A percentile compares a stretch with the other conserved stretches of the same genome.
phyloP scores from a whole-genome alignment of 2,888 invertebrate genomes.

The Melinaea menophilus region DNA sequence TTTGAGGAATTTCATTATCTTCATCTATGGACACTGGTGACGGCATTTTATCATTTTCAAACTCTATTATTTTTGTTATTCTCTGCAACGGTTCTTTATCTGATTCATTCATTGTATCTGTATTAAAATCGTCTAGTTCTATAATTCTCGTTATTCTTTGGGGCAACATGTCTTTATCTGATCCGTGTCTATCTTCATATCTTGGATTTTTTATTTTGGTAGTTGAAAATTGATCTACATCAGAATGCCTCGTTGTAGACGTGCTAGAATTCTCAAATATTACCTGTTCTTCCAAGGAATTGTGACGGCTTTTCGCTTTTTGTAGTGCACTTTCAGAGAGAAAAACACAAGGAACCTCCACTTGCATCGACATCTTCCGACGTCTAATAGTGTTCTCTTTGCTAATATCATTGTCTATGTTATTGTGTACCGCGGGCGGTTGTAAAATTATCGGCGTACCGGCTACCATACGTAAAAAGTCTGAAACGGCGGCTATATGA shows the following conservation, averaged over 20 bases:
- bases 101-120: conserved; percentile 40
- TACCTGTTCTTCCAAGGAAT: conserved; percentile 69
- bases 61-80: conserved; percentile 71
- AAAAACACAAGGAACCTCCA: conserved; percentile 75
- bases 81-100: conserved; percentile 59
- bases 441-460: conserved; percentile 80
- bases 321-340: conserved; percentile 70
- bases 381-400: conserved; percentile 62
- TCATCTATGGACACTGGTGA: conserved; percentile 40
- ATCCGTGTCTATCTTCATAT: conserved; percentile 40
- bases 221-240: conserved; percentile 24
- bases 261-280: conserved; percentile 57
- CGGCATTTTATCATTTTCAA: conserved; percentile 48
- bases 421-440: conserved; percentile 63
- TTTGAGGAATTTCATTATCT: conserved; percentile 63
- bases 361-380: conserved; percentile 75
- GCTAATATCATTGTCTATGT: conserved; percentile 65
- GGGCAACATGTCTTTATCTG: conserved; percentile 50
- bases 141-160: conserved; percentile 71
- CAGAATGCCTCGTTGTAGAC: conserved; percentile 19
- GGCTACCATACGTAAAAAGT: conserved; percentile 81
- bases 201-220: conserved; percentile 22
- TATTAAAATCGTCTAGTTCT: conserved; percentile 53
- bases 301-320: conserved; percentile 67
- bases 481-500: conserved; percentile 81